Base-by-base conservation (phyloP, 1,140 invertebrate species). In the Campoletis sonorensis region DNA sequence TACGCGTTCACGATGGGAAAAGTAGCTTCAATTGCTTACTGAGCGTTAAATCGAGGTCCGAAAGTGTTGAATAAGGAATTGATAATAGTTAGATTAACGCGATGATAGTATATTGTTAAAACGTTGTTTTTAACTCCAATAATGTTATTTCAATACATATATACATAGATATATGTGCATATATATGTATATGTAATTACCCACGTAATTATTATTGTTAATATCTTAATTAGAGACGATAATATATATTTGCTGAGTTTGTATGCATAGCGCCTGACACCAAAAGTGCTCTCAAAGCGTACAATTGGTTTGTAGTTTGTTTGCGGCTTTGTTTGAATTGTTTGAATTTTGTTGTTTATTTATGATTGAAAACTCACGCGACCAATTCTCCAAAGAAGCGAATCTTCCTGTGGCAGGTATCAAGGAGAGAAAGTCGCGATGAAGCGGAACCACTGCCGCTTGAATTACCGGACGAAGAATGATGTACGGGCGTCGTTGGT, bases 391-490 rank as follows among this genome's bases (percentile, higher is more conserved):
- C 94, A 83, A 95, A 92, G 84, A 95, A 92, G 80, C 95, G 93
- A 84, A 95, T 95, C 92, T 95, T 95, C 89, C 94, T 93, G 91
- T 95, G 95, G 89, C 94, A 95, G 86, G 94, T 94, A 90, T 95
- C 94, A 88, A 95, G 94, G 37, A 95, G 91, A 27, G 94, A 95
- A 58, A 93, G 93, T 75, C 94, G 91, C 83, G 93, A 91, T 67
- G 87, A 88, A 51, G 82, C 77, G 18, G 72, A 58, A 30, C 54
- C 67, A 10, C 81, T 79, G 71, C 83, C 83, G 87, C 84, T 91
- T 84, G 72, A 89, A n/a, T 76, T 75, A 51, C 64, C 81, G 64
- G 83, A 83, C 23, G 85, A 86, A 79, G 87, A 84, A 82, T 89
- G 86, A 77, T 89, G 88, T 37, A 89, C 84, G 75, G 89, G 89